Evolutionary conservation across 2,113 vertebrate genomes (phyloP).

Genomic region (Pangasianodon hypophthalmus): DNA sequence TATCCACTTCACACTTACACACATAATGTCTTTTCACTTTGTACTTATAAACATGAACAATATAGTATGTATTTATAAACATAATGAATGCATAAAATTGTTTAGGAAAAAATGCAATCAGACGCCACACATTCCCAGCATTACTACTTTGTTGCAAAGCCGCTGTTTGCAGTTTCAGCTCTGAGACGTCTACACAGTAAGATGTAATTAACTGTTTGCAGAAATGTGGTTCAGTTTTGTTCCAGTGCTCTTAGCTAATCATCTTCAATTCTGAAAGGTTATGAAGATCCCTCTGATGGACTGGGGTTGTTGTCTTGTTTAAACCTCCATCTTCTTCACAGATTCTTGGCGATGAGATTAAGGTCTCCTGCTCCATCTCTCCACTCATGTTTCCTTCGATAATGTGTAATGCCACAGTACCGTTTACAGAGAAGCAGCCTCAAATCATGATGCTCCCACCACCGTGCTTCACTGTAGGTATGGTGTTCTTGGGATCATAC

Average conservation of each 20-base stretch:
- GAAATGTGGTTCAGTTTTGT: background rate
- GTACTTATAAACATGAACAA: no score
- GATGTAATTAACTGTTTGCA: background rate
- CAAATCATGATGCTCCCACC: background rate
- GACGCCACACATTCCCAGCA: no score
- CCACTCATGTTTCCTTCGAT: background rate
- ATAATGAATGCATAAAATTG: background rate
- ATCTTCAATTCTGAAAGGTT: background rate
- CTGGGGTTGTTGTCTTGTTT: no score
- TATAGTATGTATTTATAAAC: background rate
- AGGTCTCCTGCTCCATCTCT: background rate
- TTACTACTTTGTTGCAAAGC: no score
- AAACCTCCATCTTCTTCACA: background rate
- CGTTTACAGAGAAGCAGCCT: background rate
- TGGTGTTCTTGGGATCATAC: background rate
- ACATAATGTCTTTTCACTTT: no score
- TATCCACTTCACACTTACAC: no score
- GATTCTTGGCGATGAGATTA: background rate
- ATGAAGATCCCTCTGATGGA: background rate
- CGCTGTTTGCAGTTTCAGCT: no score
- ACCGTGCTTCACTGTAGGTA: background rate
- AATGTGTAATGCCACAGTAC: background rate
- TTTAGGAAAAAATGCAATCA: background rate
- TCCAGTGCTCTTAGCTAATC: no score
- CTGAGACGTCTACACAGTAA: background rate